These are phyloP conservation scores for Bos taurus DNA, from an alignment of 2,113 vertebrate species.

Conservation along the genomic window ARS-UCD2.0 NC_037335.1:111894001-111894500, in stretches of 20 bases:
- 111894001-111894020: neutral
- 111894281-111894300: neutral
- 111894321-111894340: fast-evolving
- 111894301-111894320: fast-evolving
- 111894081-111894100: neutral
- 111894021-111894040: neutral
- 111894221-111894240: too few relatives aligned
- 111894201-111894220: neutral
- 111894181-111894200: neutral
- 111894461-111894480: neutral
- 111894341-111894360: neutral
- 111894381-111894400: neutral
- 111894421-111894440: neutral
- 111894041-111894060: neutral
- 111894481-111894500: neutral
- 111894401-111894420: neutral
- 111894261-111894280: fast-evolving
- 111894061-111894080: neutral
- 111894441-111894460: neutral
- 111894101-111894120: neutral
- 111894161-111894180: neutral
- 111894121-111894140: neutral
- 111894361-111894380: neutral
- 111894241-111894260: neutral
- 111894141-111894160: neutral